phyloP scores from a whole-genome alignment of 2,888 invertebrate genomes.

The Sepioteuthis lessoniana region DNA sequence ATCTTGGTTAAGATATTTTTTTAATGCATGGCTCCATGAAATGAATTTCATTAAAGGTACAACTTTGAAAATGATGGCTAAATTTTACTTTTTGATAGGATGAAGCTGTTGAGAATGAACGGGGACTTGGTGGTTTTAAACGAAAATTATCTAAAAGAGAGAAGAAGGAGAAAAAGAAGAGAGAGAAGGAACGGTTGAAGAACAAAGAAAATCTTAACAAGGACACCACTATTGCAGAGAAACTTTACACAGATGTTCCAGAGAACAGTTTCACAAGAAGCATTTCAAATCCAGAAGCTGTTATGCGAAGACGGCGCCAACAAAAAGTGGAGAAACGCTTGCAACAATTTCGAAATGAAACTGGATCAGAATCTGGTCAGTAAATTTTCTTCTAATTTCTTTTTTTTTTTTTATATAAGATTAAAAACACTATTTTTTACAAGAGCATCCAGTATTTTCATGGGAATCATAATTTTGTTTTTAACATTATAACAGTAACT shows the following conservation, averaged over 20 bases:
- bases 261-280: conserved; percentile 98
- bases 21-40: too few species aligned
- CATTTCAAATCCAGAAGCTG: conserved; percentile 99
- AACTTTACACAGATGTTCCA: conserved; percentile 85
- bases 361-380: conserved; percentile 88
- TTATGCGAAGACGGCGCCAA: conserved; percentile 96
- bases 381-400: not conserved
- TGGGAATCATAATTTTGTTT: too few species aligned
- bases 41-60: too few species aligned
- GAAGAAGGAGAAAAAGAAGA: conserved; percentile 97
- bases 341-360: conserved; percentile 94
- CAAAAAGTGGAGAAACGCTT: conserved; percentile 96
- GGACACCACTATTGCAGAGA: conserved; percentile 69
- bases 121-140: conserved; percentile 74
- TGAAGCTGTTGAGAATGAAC: conserved; percentile 42
- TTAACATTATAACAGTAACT: too few species aligned
- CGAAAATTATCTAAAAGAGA: conserved; percentile 96
- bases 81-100: not conserved
- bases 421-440: too few species aligned
- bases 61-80: too few species aligned
- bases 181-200: conserved; percentile 71
- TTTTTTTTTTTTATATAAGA: not conserved
- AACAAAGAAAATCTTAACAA: conserved; percentile 63
- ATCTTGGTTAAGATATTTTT: too few species aligned
- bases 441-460: too few species aligned